Conservation (phyloP, 1,140 invertebrate genomes). For the Plodia interpunctella region DNA sequence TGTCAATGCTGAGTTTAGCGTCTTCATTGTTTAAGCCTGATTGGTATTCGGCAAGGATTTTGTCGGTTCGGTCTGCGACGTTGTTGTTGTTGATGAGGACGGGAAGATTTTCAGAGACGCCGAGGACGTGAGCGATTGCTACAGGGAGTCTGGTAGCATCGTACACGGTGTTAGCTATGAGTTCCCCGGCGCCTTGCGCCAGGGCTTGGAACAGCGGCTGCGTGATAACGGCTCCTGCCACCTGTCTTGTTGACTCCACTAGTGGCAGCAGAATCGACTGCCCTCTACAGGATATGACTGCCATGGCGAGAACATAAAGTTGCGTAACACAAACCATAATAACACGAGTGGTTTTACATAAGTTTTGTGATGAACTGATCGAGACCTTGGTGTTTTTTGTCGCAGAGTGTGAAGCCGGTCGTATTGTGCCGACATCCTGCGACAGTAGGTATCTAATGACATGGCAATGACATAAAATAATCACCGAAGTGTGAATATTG, state of each 20-base stretch:
- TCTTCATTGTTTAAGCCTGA: conserved; percentile 31
- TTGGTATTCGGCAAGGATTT: conserved; percentile 22
- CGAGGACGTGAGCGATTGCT: conserved; percentile 15
- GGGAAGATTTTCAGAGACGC: conserved; percentile 11
- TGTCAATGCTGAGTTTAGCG: conserved; percentile 26
- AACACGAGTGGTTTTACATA: conserved; percentile 12
- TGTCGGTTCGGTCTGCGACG: conserved; percentile 16
- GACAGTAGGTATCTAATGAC: neutral
- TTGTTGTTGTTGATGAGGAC: conserved; percentile 21
- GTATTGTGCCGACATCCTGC: conserved; percentile 7
- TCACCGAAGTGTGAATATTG: neutral
- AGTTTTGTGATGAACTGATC: conserved; percentile 14
- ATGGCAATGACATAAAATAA: neutral
- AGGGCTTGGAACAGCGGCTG: conserved; percentile 16
- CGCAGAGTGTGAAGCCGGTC: conserved; percentile 10
- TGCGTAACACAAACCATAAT: neutral
- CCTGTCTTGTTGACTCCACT: conserved; percentile 10
- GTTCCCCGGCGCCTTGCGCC: conserved; percentile 16
- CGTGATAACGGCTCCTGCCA: conserved; percentile 17
- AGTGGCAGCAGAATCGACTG: conserved; percentile 12
- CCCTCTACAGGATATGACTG: neutral
- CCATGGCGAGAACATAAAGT: conserved; percentile 8
- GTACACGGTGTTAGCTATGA: conserved; percentile 15
- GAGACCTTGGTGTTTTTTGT: conserved; percentile 13
- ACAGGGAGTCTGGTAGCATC: conserved; percentile 17